phyloP scores from a whole-genome alignment of 2,888 invertebrate species.

The Amblyteles armatorius region DNA sequence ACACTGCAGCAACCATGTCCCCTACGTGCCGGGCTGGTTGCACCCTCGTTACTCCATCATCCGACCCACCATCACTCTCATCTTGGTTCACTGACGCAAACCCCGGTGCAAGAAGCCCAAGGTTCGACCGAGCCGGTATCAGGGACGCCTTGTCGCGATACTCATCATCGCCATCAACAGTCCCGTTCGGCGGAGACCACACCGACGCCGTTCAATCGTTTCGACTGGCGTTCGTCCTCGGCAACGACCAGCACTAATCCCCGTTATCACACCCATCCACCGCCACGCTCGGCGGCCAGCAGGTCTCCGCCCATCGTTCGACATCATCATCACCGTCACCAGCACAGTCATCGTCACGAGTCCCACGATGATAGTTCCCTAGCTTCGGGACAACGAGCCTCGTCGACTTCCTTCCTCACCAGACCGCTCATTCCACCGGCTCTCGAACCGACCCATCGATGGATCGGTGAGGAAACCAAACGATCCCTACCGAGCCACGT shows the following conservation, averaged over 20 bases:
- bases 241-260: constrained; percentile 60
- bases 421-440: constrained; percentile 75
- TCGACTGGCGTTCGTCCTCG: constrained; percentile 69
- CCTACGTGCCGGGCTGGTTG: constrained; percentile 58
- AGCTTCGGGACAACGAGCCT: constrained; percentile 39
- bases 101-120: constrained; percentile 41
- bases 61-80: constrained; percentile 45
- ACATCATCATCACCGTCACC: constrained; percentile 62
- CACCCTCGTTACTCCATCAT: constrained; percentile 71
- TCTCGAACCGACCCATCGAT: constrained; percentile 82
- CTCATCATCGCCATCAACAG: constrained; percentile 64
- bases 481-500: constrained; percentile 88
- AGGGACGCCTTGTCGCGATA: constrained; percentile 67
- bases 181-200: constrained; percentile 71
- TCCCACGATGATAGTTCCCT: constrained; percentile 53
- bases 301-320: constrained; percentile 52
- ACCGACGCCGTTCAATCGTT: constrained; percentile 70
- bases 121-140: constrained; percentile 34
- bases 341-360: constrained; percentile 53
- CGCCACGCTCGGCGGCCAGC: constrained; percentile 63
- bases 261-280: constrained; percentile 73
- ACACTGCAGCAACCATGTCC: constrained; percentile 75
- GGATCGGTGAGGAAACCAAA: constrained; percentile 90
- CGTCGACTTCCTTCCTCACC: constrained; percentile 42
- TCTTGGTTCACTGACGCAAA: constrained; percentile 31